Evolutionary conservation across 1,140 invertebrate species (phyloP).

Genomic region (Cylas formicarius): DNA sequence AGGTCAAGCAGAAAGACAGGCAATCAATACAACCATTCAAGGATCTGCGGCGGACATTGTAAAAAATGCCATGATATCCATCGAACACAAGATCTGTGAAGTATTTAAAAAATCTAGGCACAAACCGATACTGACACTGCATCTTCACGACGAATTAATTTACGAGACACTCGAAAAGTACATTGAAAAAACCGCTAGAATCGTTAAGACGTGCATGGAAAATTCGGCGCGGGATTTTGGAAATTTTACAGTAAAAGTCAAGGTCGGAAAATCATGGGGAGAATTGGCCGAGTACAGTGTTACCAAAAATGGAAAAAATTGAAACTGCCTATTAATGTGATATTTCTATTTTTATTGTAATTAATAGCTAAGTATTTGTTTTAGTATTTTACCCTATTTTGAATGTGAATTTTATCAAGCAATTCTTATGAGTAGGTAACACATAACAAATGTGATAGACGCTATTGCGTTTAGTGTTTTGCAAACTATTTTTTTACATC

Average conservation of each 20-base stretch:
- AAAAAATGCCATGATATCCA: conserved; percentile 80
- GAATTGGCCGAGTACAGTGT: conserved; percentile 40
- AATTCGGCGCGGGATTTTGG: conserved; percentile 63
- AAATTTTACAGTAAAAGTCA: conserved; percentile 79
- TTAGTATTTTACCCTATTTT: too few species aligned
- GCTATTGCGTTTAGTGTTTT: too few species aligned
- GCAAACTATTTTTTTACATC: too few species aligned
- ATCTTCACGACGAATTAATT: conserved; percentile 94
- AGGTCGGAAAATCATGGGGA: conserved; percentile 76
- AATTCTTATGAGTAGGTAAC: too few species aligned
- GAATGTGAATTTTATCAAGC: too few species aligned
- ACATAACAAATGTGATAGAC: too few species aligned
- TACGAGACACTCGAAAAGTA: conserved; percentile 73
- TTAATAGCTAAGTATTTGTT: too few species aligned
- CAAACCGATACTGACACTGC: conserved; percentile 64
- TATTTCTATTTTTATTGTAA: too few species aligned
- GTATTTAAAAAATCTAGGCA: conserved; percentile 37
- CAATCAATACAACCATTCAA: conserved; percentile 91
- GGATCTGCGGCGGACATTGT: conserved; percentile 93
- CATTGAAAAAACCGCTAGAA: conserved; percentile 52
- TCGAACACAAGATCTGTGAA: conserved; percentile 53
- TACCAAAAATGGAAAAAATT: too few species aligned
- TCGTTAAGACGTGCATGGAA: conserved; percentile 78
- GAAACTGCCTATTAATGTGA: too few species aligned
- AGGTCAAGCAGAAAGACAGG: conserved; percentile 90